These are phyloP conservation scores for Asarcornis scutulata DNA, from an alignment of 2,113 vertebrate species.

Conservation along the genomic window DNA sequence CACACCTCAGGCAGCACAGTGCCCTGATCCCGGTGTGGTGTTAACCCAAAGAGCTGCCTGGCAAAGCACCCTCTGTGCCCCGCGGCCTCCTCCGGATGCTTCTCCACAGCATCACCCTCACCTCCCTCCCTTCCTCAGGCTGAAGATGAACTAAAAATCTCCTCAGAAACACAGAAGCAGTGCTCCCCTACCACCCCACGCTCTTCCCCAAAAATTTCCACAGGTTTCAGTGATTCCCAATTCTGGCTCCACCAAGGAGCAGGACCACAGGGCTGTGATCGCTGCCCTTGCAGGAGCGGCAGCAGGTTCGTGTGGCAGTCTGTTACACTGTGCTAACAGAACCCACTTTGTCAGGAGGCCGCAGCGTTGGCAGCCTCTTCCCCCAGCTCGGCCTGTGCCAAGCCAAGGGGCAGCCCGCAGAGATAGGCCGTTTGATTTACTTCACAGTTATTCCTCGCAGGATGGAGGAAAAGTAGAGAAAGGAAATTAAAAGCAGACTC, in stretches of 20 bases:
- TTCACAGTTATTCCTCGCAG: slow-evolving; percentile 60
- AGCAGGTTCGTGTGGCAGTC: not conserved
- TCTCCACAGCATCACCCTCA: not conserved
- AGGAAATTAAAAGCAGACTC: slow-evolving; percentile 59
- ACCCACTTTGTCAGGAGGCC: slow-evolving; percentile 46
- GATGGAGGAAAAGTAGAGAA: slow-evolving; percentile 51
- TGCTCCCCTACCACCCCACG: not conserved
- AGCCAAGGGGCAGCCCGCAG: slow-evolving; percentile 42
- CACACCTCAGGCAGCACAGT: not conserved
- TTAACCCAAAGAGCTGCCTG: not conserved
- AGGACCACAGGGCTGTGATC: not conserved
- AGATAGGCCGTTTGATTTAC: slow-evolving; percentile 59
- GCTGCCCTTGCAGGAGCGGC: not conserved
- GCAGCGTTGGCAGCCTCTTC: slow-evolving; percentile 15
- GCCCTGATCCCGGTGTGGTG: not conserved
- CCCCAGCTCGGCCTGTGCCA: not conserved
- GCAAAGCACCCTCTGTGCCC: not conserved
- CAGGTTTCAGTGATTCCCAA: not conserved
- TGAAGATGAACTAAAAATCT: not conserved
- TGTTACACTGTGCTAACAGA: slow-evolving; percentile 21
- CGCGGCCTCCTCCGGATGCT: not conserved
- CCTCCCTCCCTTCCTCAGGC: not conserved
- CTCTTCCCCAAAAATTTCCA: not conserved
- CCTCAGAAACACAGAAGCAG: not conserved
- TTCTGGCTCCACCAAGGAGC: not conserved